phyloP scores from a whole-genome alignment of 1,140 invertebrate genomes.

The Drosophila azteca region DNA sequence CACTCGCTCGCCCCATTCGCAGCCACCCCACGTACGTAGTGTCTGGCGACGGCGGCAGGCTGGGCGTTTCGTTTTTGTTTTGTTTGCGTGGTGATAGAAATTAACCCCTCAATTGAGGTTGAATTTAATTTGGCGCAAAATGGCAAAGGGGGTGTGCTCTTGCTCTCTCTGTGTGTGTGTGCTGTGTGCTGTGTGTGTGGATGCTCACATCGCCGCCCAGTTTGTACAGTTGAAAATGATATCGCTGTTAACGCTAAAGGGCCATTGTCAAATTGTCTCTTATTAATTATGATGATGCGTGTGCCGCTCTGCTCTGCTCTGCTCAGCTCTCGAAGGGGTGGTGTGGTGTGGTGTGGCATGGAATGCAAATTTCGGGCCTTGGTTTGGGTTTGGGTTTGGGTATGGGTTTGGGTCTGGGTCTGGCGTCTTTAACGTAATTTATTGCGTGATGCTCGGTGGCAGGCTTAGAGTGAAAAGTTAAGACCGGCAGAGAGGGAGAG shows the following conservation, averaged over 20 bases:
- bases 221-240: conserved; percentile 74
- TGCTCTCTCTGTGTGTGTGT: conserved; percentile 14
- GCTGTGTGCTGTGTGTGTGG: conserved; percentile 21
- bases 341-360: neutral
- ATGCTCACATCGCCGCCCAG: conserved; percentile 62
- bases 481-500: conserved; percentile 40
- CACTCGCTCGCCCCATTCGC: conserved; percentile 11
- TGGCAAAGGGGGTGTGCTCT: conserved; percentile 68
- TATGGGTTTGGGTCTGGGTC: conserved; percentile 45
- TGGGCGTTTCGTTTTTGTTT: conserved; percentile 73
- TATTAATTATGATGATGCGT: conserved; percentile 83
- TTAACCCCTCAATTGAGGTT: conserved; percentile 83
- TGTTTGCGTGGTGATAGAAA: conserved; percentile 83
- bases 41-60: conserved; percentile 36
- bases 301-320: conserved; percentile 31
- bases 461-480: conserved; percentile 69
- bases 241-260: conserved; percentile 80
- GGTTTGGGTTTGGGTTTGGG: conserved; percentile 8
- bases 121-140: conserved; percentile 84
- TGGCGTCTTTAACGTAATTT: conserved; percentile 80
- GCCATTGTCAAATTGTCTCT: conserved; percentile 82
- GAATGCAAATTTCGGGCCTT: conserved; percentile 69
- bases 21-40: conserved; percentile 35
- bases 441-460: conserved; percentile 55
- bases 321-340: conserved; percentile 3